phyloP scores from a whole-genome alignment of 2,888 invertebrate species.

The Tuta absoluta region DNA sequence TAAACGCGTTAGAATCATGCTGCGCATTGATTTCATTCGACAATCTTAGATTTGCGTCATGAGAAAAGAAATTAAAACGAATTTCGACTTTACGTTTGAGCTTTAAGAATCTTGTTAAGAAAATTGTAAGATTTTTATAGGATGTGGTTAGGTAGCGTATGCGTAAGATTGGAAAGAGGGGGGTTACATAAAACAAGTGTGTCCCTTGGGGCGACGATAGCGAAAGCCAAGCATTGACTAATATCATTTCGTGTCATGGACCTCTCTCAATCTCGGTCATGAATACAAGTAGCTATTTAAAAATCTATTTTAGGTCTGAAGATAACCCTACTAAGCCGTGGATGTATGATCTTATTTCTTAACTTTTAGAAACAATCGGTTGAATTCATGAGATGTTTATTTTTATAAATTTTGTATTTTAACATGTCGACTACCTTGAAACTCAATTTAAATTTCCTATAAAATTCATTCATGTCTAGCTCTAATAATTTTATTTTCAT shows the following conservation, averaged over 20 bases:
- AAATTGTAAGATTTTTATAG: not conserved
- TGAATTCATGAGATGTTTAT: too few species aligned
- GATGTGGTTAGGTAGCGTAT: slow-evolving; percentile 30
- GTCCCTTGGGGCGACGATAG: slow-evolving; percentile 63
- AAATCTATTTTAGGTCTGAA: too few species aligned
- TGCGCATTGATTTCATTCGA: slow-evolving; percentile 36
- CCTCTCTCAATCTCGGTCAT: slow-evolving; percentile 35
- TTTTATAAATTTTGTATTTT: too few species aligned
- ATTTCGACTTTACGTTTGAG: not conserved
- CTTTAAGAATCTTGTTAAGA: not conserved
- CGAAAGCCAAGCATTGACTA: slow-evolving; percentile 65
- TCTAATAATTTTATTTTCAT: too few species aligned
- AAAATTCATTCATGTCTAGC: too few species aligned
- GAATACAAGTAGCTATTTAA: not conserved
- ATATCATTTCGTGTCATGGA: slow-evolving; percentile 47
- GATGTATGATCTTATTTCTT: too few species aligned
- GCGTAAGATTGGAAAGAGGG: slow-evolving; percentile 51
- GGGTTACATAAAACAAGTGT: slow-evolving; percentile 70
- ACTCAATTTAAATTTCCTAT: too few species aligned
- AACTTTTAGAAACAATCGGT: too few species aligned
- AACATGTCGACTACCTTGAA: too few species aligned
- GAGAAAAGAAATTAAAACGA: too few species aligned
- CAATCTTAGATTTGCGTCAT: slow-evolving; percentile 38
- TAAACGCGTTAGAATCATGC: not conserved
- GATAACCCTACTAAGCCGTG: not conserved